phyloP scores from a whole-genome alignment of 2,888 invertebrate species.

The Aspidapion aeneum region DNA sequence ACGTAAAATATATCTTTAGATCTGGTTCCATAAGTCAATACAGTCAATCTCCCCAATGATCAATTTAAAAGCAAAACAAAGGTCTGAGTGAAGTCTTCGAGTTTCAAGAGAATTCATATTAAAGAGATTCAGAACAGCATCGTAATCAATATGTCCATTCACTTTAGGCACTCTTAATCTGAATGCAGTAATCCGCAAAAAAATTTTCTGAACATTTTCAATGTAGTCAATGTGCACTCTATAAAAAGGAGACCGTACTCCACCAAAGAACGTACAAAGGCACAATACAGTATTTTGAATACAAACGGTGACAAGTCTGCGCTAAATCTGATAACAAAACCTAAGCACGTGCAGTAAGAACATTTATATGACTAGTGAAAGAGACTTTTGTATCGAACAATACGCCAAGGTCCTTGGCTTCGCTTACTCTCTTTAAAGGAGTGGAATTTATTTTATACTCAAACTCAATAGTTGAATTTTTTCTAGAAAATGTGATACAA shows the following conservation, averaged over 20 bases:
- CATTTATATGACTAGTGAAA: neutral
- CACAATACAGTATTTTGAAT: conserved; percentile 1
- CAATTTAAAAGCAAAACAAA: conserved; percentile 3
- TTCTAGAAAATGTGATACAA: neutral
- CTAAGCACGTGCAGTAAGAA: conserved; percentile 3
- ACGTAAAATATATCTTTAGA: neutral
- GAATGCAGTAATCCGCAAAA: conserved; percentile 1
- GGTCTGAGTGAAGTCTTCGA: neutral
- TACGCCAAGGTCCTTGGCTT: neutral
- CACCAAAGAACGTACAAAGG: neutral
- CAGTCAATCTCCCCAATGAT: conserved; percentile 2
- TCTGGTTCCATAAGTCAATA: neutral
- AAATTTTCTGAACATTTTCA: neutral
- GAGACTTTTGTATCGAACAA: neutral
- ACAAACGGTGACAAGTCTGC: neutral
- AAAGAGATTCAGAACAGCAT: neutral
- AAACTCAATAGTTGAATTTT: neutral
- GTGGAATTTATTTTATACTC: neutral
- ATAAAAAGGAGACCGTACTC: conserved; percentile 3
- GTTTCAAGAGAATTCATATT: neutral
- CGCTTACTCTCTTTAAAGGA: neutral
- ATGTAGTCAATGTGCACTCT: conserved; percentile 2
- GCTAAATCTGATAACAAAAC: conserved; percentile 1
- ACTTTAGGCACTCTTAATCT: conserved; percentile 2
- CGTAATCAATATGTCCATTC: conserved; percentile 3